These are phyloP conservation scores for Misgurnus mizolepis DNA, from an alignment of 2,113 vertebrate species.

Conservation along the genomic window DNA sequence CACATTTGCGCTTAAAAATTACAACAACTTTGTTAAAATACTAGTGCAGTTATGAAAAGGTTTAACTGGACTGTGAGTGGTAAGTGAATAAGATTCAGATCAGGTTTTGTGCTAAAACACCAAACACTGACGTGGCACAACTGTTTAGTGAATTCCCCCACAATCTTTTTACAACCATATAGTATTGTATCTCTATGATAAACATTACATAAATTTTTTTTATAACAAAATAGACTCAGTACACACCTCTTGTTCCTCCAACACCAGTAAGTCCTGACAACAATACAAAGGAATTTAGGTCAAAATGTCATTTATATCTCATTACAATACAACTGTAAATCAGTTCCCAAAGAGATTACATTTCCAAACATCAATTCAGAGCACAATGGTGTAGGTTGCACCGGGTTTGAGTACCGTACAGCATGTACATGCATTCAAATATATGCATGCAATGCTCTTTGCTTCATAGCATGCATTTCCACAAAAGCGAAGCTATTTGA, in stretches of 20 bases:
- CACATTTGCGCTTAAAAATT: too few relatives aligned
- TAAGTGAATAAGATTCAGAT: too few relatives aligned
- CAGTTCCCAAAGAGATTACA: not conserved
- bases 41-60: too few relatives aligned
- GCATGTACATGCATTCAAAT: conserved; percentile 27
- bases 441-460: not conserved
- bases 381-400: not conserved
- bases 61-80: too few relatives aligned
- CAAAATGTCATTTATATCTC: not conserved
- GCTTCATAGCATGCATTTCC: conserved; percentile 6
- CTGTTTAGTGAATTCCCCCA: too few relatives aligned
- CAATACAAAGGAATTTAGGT: conserved; percentile 46
- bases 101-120: too few relatives aligned
- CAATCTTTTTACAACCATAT: too few relatives aligned
- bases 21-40: too few relatives aligned
- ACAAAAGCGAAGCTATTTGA: conserved; percentile 25
- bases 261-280: conserved; percentile 92
- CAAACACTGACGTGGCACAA: too few relatives aligned
- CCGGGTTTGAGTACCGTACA: not conserved
- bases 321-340: not conserved
- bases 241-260: conserved; percentile 95
- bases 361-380: not conserved
- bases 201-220: not conserved
- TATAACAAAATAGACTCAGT: not conserved
- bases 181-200: not conserved